Evolutionary conservation across 2,888 invertebrate species (phyloP).

Genomic region (Macroteleia sp.): DNA sequence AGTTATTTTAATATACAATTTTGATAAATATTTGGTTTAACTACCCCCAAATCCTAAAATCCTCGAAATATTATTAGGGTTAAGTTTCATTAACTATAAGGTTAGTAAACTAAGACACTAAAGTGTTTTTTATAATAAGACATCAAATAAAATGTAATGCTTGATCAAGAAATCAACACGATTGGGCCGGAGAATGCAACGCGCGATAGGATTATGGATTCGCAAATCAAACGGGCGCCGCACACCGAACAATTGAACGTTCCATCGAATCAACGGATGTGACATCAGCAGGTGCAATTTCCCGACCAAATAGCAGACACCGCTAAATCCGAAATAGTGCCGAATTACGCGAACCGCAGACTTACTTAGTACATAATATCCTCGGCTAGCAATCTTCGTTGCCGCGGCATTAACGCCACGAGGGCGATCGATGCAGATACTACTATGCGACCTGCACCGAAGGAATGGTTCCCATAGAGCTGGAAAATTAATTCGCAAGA

Average conservation of each 20-base stretch:
- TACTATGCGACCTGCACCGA: too few relatives aligned
- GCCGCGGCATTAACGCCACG: constrained; percentile 7
- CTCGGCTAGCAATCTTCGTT: constrained; percentile 67
- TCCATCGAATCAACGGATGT: constrained; percentile 78
- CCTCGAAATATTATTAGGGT: too few relatives aligned
- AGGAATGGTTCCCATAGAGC: constrained; percentile 23
- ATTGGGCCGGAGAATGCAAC: constrained; percentile 26
- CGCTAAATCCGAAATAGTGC: constrained; percentile 82
- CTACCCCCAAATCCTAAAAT: too few relatives aligned
- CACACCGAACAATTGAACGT: constrained; percentile 73
- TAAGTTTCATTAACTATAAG: too few relatives aligned
- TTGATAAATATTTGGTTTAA: too few relatives aligned
- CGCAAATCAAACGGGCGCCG: constrained; percentile 55
- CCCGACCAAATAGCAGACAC: constrained; percentile 82
- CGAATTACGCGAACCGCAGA: constrained; percentile 72
- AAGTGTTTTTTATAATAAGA: constrained; percentile 25
- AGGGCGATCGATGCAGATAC: constrained; percentile 47
- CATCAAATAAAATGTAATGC: constrained; percentile 30
- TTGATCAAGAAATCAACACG: constrained; percentile 29
- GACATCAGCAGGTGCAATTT: constrained; percentile 83
- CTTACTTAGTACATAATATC: constrained; percentile 76
- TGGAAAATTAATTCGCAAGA: constrained; percentile 51
- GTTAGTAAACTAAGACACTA: too few relatives aligned
- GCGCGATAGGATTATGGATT: constrained; percentile 53
- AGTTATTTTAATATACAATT: too few relatives aligned